These are phyloP conservation scores for Antheraea assamensis DNA, from an alignment of 2,888 invertebrate species.

Conservation along the genomic window DNA sequence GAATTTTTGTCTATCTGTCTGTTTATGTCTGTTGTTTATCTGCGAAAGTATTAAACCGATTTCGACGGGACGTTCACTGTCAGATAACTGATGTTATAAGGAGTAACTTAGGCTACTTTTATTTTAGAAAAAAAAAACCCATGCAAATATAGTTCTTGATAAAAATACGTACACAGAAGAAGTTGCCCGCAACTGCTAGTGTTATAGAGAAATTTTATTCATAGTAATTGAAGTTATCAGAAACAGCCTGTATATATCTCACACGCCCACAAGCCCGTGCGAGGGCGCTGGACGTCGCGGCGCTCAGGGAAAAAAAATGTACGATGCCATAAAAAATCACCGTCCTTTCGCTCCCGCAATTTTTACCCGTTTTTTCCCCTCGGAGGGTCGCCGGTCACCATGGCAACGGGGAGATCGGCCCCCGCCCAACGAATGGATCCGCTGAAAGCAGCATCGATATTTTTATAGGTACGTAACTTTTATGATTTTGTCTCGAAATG, in stretches of 20 bases:
- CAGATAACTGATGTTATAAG: too few relatives aligned
- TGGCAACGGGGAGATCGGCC: conserved; percentile 60
- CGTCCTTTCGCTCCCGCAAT: conserved; percentile 77
- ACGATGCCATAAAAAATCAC: conserved; percentile 81
- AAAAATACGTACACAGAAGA: too few relatives aligned
- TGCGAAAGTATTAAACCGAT: too few relatives aligned
- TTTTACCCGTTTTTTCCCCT: conserved; percentile 82
- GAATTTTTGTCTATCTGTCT: too few relatives aligned
- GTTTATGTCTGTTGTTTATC: too few relatives aligned
- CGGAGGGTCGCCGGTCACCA: conserved; percentile 75
- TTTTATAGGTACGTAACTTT: conserved; percentile 63
- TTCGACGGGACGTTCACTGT: too few relatives aligned
- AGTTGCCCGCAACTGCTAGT: too few relatives aligned
- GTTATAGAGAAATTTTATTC: not conserved
- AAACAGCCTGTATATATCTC: conserved; percentile 49
- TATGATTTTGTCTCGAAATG: conserved; percentile 32
- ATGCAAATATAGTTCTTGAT: too few relatives aligned
- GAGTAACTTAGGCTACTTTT: too few relatives aligned
- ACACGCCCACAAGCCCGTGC: conserved; percentile 50
- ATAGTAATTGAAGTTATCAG: not conserved
- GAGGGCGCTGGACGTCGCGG: conserved; percentile 56
- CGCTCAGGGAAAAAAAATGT: conserved; percentile 77
- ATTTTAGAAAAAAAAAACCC: too few relatives aligned
- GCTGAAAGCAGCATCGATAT: conserved; percentile 73
- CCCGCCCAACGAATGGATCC: conserved; percentile 48